Evolutionary conservation across 1,140 invertebrate species (phyloP).

Genomic region (Nasonia longicornis): DNA sequence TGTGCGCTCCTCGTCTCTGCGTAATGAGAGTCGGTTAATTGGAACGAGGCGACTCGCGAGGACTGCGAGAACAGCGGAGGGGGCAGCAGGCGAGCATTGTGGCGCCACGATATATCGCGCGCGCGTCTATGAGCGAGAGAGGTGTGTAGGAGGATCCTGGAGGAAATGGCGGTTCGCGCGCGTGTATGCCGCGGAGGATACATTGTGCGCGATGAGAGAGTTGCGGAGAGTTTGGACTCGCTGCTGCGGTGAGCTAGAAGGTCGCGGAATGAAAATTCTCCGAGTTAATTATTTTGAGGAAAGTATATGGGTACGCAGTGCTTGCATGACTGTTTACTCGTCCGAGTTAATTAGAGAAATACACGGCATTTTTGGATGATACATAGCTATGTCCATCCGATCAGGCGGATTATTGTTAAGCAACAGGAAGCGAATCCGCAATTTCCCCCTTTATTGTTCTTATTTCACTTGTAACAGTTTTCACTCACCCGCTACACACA

Average conservation of each 20-base stretch:
- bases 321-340: too few relatives aligned
- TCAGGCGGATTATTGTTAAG: not conserved
- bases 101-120: not conserved
- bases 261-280: constrained; percentile 56
- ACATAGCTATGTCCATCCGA: too few relatives aligned
- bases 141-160: not conserved
- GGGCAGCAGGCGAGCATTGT: not conserved
- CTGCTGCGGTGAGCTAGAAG: constrained; percentile 35
- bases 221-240: not conserved
- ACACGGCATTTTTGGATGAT: too few relatives aligned
- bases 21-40: constrained; percentile 68
- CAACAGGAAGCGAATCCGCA: constrained; percentile 49
- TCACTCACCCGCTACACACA: not conserved
- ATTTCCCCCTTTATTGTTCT: constrained; percentile 9
- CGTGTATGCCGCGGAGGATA: not conserved
- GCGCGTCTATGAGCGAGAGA: not conserved
- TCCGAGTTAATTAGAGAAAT: too few relatives aligned
- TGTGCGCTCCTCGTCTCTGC: constrained; percentile 54
- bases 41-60: constrained; percentile 51
- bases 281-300: constrained; percentile 12
- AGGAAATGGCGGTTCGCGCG: constrained; percentile 18
- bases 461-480: not conserved
- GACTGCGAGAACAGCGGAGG: constrained; percentile 20
- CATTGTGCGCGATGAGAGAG: not conserved
- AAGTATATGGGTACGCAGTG: constrained; percentile 40